phyloP scores from a whole-genome alignment of 2,888 invertebrate genomes.

The Ceriagrion tenellum region DNA sequence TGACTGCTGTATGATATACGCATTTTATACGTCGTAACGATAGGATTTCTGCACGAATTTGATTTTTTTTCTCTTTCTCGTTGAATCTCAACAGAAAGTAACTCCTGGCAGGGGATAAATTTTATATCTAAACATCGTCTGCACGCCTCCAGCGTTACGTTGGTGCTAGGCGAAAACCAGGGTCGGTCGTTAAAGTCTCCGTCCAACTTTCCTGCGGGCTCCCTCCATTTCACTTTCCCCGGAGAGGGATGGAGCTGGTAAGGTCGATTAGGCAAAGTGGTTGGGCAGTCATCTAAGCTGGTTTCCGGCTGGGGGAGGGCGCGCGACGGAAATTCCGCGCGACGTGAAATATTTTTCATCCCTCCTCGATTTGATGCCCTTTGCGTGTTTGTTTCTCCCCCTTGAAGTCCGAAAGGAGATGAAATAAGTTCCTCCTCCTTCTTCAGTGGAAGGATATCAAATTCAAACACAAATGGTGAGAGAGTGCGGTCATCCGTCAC shows the following conservation, averaged over 20 bases:
- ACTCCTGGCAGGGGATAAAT: not conserved
- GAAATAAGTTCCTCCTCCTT: not conserved
- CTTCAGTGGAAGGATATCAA: not conserved
- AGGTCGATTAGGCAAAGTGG: not conserved
- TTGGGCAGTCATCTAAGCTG: not conserved
- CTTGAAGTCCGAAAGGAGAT: not conserved
- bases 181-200: conserved; percentile 7
- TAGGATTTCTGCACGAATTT: no score
- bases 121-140: no score
- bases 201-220: not conserved
- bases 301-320: not conserved
- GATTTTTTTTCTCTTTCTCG: no score
- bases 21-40: no score
- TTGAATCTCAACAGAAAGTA: not conserved
- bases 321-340: not conserved
- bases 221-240: not conserved
- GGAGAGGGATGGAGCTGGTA: not conserved
- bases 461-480: not conserved
- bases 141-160: not conserved
- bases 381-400: not conserved
- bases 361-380: not conserved
- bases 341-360: not conserved
- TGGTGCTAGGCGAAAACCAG: not conserved
- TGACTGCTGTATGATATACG: no score
- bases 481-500: not conserved